A percentile compares a stretch with the other conserved stretches of the same genome.
These are phyloP conservation scores for Thymelicus acteon DNA, from an alignment of 2,888 invertebrate species.

Conservation along the genomic window DNA sequence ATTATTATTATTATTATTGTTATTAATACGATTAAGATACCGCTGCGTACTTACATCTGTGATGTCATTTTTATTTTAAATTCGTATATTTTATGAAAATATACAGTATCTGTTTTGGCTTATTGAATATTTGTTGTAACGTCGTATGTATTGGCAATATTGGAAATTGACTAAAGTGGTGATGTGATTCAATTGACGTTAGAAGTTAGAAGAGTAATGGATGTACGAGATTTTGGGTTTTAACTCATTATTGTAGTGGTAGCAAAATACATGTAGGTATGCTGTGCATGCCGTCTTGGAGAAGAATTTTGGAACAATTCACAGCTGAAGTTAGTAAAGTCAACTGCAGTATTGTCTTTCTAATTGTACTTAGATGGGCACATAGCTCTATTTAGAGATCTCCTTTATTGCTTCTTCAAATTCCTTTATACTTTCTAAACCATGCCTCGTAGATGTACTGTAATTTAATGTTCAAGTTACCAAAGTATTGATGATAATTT, in stretches of 20 bases:
- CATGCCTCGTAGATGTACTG: conserved; percentile 58
- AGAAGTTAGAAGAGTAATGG: conserved; percentile 34
- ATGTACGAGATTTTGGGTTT: conserved; percentile 36
- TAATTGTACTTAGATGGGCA: conserved; percentile 28
- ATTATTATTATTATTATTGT: conserved; percentile 50
- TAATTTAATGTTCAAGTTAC: conserved; percentile 74
- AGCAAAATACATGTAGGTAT: not conserved
- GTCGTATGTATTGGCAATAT: conserved; percentile 39
- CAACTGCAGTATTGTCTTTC: conserved; percentile 31
- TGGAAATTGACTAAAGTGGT: conserved; percentile 62
- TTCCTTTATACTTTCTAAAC: conserved; percentile 45
- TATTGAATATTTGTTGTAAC: conserved; percentile 17
- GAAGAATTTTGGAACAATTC: conserved; percentile 9
- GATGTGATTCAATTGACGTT: conserved; percentile 66
- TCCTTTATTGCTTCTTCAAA: conserved; percentile 11
- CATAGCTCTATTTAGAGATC: conserved; percentile 8
- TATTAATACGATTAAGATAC: conserved; percentile 50
- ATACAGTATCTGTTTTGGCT: conserved; percentile 15
- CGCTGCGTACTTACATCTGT: conserved; percentile 64
- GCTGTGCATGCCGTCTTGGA: not conserved
- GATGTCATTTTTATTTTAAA: conserved; percentile 52
- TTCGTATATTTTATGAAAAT: conserved; percentile 47
- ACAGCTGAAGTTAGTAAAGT: conserved; percentile 13
- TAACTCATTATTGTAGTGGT: conserved; percentile 21
- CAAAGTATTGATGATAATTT: conserved; percentile 69